Evolutionary conservation across 2,113 vertebrate genomes (phyloP).

Genomic region (Ammospiza nelsoni): DNA sequence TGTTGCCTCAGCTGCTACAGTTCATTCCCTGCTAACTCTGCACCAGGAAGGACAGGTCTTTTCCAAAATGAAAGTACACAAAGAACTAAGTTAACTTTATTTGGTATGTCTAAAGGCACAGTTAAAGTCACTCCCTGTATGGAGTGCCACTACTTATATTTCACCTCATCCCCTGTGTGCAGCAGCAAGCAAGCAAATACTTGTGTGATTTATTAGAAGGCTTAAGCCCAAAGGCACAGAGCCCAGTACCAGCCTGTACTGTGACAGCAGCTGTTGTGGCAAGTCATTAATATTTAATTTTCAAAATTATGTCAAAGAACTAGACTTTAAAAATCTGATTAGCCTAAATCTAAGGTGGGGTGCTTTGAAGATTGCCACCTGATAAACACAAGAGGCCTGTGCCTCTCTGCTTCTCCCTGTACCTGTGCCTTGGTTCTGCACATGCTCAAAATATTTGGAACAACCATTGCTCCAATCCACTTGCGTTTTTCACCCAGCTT

Average conservation of each 20-base stretch:
- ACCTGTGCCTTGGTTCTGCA: background rate
- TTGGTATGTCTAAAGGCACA: background rate
- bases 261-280: background rate
- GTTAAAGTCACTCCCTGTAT: background rate
- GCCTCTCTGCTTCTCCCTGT: background rate
- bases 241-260: background rate
- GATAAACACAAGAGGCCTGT: background rate
- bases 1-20: background rate
- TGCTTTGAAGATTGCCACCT: background rate
- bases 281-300: background rate
- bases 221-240: background rate
- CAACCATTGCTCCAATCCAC: background rate
- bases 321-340: background rate
- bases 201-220: background rate
- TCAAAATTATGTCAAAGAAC: background rate
- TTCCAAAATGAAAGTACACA: background rate
- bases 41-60: background rate
- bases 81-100: background rate
- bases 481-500: background rate
- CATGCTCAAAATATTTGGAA: background rate
- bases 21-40: background rate
- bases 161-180: accelerated
- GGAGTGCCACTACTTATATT: background rate
- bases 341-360: background rate
- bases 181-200: background rate